Conservation (phyloP, 2,888 invertebrate genomes). For the Electrophaes corylata region DNA sequence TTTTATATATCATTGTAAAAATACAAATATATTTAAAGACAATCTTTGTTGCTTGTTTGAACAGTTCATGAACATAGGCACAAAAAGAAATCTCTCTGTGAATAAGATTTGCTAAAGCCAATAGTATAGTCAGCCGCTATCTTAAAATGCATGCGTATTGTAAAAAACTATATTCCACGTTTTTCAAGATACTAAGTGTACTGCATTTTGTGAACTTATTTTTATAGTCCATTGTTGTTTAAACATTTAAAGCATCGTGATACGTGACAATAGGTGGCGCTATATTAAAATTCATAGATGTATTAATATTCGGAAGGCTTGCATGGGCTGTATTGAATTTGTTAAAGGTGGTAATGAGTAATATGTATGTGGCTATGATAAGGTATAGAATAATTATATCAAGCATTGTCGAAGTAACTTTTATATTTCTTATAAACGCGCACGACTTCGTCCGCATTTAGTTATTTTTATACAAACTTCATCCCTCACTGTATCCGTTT, state of each 20-base stretch:
- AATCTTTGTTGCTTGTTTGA: no score
- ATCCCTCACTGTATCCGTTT: no score
- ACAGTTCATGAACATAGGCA: no score
- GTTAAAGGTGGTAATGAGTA: slow-evolving; percentile 12
- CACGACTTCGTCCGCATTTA: no score
- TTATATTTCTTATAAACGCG: no score
- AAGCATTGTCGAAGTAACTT: no score
- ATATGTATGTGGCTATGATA: neutral
- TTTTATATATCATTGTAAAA: no score
- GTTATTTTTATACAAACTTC: no score
- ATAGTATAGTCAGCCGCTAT: neutral
- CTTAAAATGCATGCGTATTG: neutral
- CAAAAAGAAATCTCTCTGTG: no score
- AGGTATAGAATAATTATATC: no score
- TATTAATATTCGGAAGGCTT: slow-evolving; percentile 19
- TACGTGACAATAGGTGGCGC: slow-evolving; percentile 29
- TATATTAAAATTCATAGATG: slow-evolving; percentile 23
- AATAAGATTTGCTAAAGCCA: neutral
- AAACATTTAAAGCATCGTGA: neutral
- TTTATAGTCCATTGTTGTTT: neutral
- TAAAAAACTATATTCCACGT: neutral
- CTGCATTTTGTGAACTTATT: neutral
- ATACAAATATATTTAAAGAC: no score
- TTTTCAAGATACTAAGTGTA: neutral
- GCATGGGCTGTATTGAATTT: slow-evolving; percentile 2